Evolutionary conservation across 2,797 vertebrate genomes (phyloP).

Genomic region (Acrossocheilus fasciatus): DNA sequence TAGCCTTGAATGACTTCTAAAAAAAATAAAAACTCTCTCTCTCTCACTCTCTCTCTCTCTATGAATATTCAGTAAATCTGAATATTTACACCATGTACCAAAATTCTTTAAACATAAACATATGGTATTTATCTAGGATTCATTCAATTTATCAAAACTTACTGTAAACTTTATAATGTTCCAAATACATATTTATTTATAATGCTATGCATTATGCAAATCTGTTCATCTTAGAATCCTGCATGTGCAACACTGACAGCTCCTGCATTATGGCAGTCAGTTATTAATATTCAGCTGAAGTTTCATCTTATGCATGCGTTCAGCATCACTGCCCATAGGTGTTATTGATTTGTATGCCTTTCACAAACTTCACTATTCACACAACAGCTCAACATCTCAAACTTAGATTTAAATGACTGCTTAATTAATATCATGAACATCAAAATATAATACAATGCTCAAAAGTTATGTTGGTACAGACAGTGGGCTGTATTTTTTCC

Average conservation of each 20-base stretch:
- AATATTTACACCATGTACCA: neutral
- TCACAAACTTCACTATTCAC: neutral
- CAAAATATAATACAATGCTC: neutral
- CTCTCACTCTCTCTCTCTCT: no score
- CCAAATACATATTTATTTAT: neutral
- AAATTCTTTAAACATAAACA: neutral
- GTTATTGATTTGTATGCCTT: neutral
- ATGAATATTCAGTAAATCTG: neutral
- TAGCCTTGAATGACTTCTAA: neutral
- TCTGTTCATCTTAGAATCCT: neutral
- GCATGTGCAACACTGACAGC: neutral
- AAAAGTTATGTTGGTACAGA: neutral
- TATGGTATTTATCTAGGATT: neutral
- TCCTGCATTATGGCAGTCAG: neutral
- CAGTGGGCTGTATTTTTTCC: neutral
- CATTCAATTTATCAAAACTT: neutral
- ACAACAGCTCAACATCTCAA: neutral
- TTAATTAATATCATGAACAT: neutral
- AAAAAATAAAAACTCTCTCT: neutral
- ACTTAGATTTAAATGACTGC: neutral
- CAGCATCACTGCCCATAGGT: neutral
- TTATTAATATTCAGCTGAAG: neutral
- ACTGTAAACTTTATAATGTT: neutral
- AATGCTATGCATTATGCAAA: neutral
- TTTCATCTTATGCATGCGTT: neutral